phyloP scores from a whole-genome alignment of 2,888 invertebrate genomes.

The Latheticus oryzae region DNA sequence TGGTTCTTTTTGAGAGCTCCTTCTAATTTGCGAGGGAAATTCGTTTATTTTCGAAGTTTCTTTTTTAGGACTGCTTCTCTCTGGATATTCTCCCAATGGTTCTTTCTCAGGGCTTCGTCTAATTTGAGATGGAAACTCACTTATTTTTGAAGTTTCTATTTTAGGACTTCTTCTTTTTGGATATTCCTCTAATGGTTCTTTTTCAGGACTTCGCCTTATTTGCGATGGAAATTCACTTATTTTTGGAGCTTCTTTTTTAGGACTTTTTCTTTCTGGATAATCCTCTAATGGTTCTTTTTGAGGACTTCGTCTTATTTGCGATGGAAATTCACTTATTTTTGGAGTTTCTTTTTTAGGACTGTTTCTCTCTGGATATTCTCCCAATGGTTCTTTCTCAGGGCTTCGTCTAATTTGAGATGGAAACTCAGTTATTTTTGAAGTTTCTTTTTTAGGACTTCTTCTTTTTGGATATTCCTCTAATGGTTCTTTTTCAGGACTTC shows the following conservation, averaged over 20 bases:
- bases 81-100: slow-evolving; percentile 41
- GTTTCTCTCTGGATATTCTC: slow-evolving; percentile 45
- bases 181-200: slow-evolving; percentile 34
- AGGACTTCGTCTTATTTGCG: slow-evolving; percentile 51
- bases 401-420: slow-evolving; percentile 52
- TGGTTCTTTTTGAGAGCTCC: slow-evolving; percentile 43
- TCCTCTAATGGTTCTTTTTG: slow-evolving; percentile 39
- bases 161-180: slow-evolving; percentile 31
- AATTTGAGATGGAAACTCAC: slow-evolving; percentile 44
- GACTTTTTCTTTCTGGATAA: slow-evolving; percentile 40
- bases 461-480: slow-evolving; percentile 7
- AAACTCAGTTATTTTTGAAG: slow-evolving; percentile 40
- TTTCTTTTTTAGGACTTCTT: slow-evolving; percentile 19
- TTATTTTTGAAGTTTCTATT: slow-evolving; percentile 20
- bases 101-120: slow-evolving; percentile 40
- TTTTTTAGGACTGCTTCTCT: slow-evolving; percentile 26
- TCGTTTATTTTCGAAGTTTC: slow-evolving; percentile 18
- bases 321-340: slow-evolving; percentile 39
- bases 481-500: slow-evolving; percentile 40
- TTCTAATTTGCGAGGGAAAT: slow-evolving; percentile 44
- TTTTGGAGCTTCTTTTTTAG: slow-evolving; percentile 19
- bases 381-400: slow-evolving; percentile 48
- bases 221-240: slow-evolving; percentile 41
- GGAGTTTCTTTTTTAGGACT: slow-evolving; percentile 38
- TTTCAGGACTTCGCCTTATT: slow-evolving; percentile 45